Evolutionary conservation across 2,888 invertebrate genomes (phyloP), one percentile per base, ranked within the genome.

Genomic region (Pristionchus arcanus): DNA sequence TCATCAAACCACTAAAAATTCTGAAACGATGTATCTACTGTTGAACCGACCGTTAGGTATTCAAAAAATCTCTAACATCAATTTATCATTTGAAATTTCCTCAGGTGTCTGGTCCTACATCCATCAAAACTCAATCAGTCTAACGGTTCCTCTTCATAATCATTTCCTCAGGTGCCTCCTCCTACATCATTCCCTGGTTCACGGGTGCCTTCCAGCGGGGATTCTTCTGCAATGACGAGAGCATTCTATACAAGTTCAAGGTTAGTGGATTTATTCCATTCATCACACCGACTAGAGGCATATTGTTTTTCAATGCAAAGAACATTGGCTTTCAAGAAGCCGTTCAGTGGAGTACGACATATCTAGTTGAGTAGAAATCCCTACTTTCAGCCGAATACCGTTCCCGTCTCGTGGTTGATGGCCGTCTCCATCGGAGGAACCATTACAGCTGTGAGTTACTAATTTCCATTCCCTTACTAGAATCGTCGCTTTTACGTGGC

Each of bases 221-320:
- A 25, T 93, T 93, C 87, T 93, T 92, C 89, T 93, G 93, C 77
- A 92, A 92, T 74, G 93, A 93, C 87, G 92, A 93, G 63, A 90
- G 90, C 55, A 93, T 93, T 71, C 42, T 66, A 11, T 92, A 91
- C 81, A 91, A 91, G 49, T 92, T 91, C 86, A 90, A 90, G 31
- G 68, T 37, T 3, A 3, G 3, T 5, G 16, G 25, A 31, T 68
- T 31, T 31, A 31, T 31, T 19, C 16, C 31, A 5, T 21, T 68
- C 31, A 13, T 31, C 66, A 13, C n/a, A n/a, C n/a, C n/a, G n/a
- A n/a, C n/a, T n/a, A n/a, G n/a, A n/a, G n/a, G n/a, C n/a, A n/a
- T n/a, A n/a, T n/a, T n/a, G n/a, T n/a, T n/a, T n/a, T n/a, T n/a
- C n/a, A n/a, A n/a, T n/a, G n/a, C n/a, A n/a, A n/a, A n/a, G n/a